Percentiles rank a stretch among this genome's conserved stretches.
phyloP scores from a whole-genome alignment of 2,797 vertebrate species.

The Gobionotothen gibberifrons region DNA sequence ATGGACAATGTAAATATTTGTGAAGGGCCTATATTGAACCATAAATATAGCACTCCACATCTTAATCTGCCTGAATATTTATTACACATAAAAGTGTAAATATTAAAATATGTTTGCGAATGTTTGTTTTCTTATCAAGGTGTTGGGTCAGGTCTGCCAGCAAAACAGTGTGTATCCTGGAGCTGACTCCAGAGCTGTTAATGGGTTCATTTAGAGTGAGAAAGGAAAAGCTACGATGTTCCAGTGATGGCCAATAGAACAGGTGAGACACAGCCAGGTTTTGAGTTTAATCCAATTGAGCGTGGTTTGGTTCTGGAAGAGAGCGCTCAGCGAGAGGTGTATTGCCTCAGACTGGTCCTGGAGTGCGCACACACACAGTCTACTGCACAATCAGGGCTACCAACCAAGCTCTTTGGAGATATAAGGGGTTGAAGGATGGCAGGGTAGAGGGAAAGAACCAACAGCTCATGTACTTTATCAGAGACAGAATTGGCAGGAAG shows the following conservation, averaged over 20 bases:
- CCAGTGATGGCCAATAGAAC: slow-evolving; percentile 53
- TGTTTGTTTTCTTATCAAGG: slow-evolving; percentile 17
- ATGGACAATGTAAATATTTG: neutral
- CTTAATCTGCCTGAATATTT: neutral
- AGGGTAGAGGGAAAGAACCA: neutral
- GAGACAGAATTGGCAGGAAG: slow-evolving; percentile 19
- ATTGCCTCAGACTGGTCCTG: slow-evolving; percentile 54
- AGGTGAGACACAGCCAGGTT: slow-evolving; percentile 69
- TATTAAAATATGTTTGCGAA: neutral
- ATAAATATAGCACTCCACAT: neutral
- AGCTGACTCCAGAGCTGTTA: slow-evolving; percentile 54
- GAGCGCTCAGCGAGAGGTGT: slow-evolving; percentile 48
- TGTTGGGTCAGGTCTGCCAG: slow-evolving; percentile 50
- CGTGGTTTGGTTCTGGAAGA: slow-evolving; percentile 49
- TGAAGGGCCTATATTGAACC: neutral
- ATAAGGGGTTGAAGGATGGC: slow-evolving; percentile 1
- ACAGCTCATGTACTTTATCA: slow-evolving; percentile 24
- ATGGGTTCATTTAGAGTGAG: slow-evolving; percentile 65
- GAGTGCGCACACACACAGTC: slow-evolving; percentile 10
- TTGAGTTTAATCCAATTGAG: slow-evolving; percentile 64
- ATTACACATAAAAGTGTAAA: slow-evolving; percentile 11
- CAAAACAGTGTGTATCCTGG: slow-evolving; percentile 47
- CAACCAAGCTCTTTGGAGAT: slow-evolving; percentile 37
- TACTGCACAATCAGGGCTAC: slow-evolving; percentile 27
- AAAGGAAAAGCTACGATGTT: slow-evolving; percentile 28